phyloP scores from a whole-genome alignment of 1,140 invertebrate species.

The Ceratoteleas bidentatus region DNA sequence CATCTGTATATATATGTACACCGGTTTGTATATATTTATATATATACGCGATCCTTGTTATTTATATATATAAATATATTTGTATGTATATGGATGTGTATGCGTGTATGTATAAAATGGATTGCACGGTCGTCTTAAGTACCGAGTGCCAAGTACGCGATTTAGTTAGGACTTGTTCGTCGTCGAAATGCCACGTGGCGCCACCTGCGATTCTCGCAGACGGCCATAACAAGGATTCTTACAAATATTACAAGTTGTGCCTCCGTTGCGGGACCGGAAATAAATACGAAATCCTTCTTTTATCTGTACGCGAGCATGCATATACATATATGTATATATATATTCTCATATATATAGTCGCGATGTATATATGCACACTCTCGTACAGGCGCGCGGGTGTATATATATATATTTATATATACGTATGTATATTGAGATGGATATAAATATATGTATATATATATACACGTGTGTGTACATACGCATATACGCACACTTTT shows the following conservation, averaged over 20 bases:
- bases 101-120: slow-evolving; percentile 53
- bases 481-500: slow-evolving; percentile 39
- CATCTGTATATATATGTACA: slow-evolving; percentile 35
- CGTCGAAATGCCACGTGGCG: slow-evolving; percentile 58
- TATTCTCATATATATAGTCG: slow-evolving; percentile 8
- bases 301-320: slow-evolving; percentile 16
- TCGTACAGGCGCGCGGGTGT: slow-evolving; percentile 5
- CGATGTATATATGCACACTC: slow-evolving; percentile 17
- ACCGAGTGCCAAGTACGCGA: slow-evolving; percentile 66
- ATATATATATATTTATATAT: slow-evolving; percentile 31
- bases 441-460: slow-evolving; percentile 3
- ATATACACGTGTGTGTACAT: slow-evolving; percentile 10
- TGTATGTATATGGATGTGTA: slow-evolving; percentile 38
- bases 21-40: slow-evolving; percentile 19
- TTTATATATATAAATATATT: slow-evolving; percentile 19
- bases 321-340: slow-evolving; percentile 33
- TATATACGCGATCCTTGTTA: slow-evolving; percentile 12
- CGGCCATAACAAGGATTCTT: slow-evolving; percentile 45
- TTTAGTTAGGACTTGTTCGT: slow-evolving; percentile 53
- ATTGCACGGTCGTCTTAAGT: slow-evolving; percentile 64
- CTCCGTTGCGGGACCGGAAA: slow-evolving; percentile 35
- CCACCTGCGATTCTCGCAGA: slow-evolving; percentile 34
- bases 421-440: slow-evolving; percentile 8
- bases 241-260: slow-evolving; percentile 54
- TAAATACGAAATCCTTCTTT: slow-evolving; percentile 41